Base-by-base conservation (phyloP, 2,113 vertebrate genomes). In the Cyrtonyx montezumae region DNA sequence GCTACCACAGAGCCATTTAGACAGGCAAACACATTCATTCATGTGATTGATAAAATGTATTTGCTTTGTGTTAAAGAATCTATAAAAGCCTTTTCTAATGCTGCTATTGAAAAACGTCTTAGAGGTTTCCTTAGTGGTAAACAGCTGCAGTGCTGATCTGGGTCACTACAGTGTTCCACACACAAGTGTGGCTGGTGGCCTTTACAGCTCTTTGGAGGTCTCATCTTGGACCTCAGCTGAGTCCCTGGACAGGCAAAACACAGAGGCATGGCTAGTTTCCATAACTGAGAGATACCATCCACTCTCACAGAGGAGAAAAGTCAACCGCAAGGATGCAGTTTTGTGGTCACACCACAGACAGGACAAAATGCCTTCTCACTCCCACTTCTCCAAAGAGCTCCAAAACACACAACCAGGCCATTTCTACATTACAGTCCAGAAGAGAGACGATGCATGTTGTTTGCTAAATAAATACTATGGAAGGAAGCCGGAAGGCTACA, bases 41-140 rank as follows among this genome's bases (percentile, higher is more conserved):
- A 95, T 69, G 87, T 91, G 91, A 96, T 88, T 91, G 95, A 87
- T 94, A 94, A 91, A 86, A 94, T 9, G 4, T 88, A 74, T 93
- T 96, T 95, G 75, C 76, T 94, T 88, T 94, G 76, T 90, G 76
- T 70, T 96, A 95, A 94, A 95, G 91, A 93, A 96, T 96, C 93
- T 73, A 90, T 91, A 85, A 85, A 91, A 78, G 89, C 79, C 85
- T 91, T 93, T 93, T 87, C 79, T 87, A 89, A 83, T 45, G 28
- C 48, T 16, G 65, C 77, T 68, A 66, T 90, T 94, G 90, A 88
- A 94, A 91, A 91, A 76, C 88, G 82, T 65, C 85, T 49, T 84
- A 85, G 73, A 90, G 73, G 82, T 94, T 95, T 96, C 82, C 86
- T 91, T 86, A 91, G 69, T 13, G 77, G 87, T 68, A 94, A 95